A percentile compares a stretch with the other conserved stretches of the same genome.
These are phyloP conservation scores for Holacanthus passer DNA, from an alignment of 2,113 vertebrate species.

Conservation along the genomic window DNA sequence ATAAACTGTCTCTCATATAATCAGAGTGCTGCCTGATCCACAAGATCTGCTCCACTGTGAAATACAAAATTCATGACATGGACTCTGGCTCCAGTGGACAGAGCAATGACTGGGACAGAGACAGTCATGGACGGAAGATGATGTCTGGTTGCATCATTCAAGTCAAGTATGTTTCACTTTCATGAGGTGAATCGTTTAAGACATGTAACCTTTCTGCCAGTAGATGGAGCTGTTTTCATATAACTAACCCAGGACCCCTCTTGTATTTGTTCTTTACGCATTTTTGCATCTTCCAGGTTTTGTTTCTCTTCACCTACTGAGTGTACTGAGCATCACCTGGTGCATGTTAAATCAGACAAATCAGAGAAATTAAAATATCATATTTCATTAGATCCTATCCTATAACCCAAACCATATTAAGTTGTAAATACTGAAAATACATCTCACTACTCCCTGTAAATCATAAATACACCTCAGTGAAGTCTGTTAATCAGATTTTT, in stretches of 20 bases:
- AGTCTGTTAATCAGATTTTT: neutral
- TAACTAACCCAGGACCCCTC: neutral
- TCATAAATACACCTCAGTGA: neutral
- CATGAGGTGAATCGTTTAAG: neutral
- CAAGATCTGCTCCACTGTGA: neutral
- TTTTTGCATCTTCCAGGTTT: neutral
- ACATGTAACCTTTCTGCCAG: neutral
- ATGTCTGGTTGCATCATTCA: neutral
- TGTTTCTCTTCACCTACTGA: neutral
- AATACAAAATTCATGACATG: no score
- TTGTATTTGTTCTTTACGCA: neutral
- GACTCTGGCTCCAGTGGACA: neutral
- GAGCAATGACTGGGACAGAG: no score
- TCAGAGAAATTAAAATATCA: neutral
- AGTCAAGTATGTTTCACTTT: neutral
- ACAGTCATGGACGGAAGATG: neutral
- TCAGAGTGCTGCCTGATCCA: neutral
- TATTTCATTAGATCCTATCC: neutral
- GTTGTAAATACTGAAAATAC: neutral
- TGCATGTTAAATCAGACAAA: neutral
- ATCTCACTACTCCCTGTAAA: neutral
- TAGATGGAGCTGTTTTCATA: conserved; percentile 28
- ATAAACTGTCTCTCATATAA: neutral
- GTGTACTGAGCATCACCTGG: neutral
- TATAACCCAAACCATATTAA: no score